Conservation (phyloP, 2,113 vertebrate genomes). For the Scophthalmus maximus region DNA sequence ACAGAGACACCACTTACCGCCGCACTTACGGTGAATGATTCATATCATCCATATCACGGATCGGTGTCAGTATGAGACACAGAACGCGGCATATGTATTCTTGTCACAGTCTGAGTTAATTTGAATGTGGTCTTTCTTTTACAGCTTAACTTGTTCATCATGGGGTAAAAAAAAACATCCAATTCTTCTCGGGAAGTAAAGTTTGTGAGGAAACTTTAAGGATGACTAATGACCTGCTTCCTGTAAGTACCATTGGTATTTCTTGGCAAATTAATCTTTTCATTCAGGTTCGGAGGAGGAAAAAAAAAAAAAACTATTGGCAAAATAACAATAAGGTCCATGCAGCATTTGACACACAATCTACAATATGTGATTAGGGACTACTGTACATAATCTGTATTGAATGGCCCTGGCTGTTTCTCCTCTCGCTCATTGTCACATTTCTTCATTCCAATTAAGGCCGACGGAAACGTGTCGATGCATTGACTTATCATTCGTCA, state of each 20-base stretch:
- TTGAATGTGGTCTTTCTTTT: neutral
- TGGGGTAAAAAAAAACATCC: too few species aligned
- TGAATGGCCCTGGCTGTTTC: constrained; percentile 37
- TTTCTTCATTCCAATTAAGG: constrained; percentile 28
- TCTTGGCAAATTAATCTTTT: constrained; percentile 10
- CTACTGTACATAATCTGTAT: constrained; percentile 33
- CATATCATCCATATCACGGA: neutral
- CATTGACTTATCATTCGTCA: constrained; percentile 20
- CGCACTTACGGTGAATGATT: too few species aligned
- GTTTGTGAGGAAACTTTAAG: neutral
- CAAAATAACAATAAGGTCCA: constrained; percentile 49
- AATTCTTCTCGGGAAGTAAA: too few species aligned
- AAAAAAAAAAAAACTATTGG: constrained; percentile 13
- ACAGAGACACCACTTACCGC: too few species aligned
- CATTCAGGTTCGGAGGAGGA: constrained; percentile 9
- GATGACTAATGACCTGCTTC: neutral
- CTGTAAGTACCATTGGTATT: neutral
- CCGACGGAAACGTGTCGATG: neutral
- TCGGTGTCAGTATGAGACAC: neutral
- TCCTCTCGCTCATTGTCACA: constrained; percentile 25
- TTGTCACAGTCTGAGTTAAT: constrained; percentile 1
- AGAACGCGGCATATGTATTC: neutral
- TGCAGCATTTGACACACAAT: constrained; percentile 21
- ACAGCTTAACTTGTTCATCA: too few species aligned
- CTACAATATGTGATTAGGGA: constrained; percentile 40